Conservation (phyloP, 2,888 invertebrate genomes). For the Notocelia uddmanniana region DNA sequence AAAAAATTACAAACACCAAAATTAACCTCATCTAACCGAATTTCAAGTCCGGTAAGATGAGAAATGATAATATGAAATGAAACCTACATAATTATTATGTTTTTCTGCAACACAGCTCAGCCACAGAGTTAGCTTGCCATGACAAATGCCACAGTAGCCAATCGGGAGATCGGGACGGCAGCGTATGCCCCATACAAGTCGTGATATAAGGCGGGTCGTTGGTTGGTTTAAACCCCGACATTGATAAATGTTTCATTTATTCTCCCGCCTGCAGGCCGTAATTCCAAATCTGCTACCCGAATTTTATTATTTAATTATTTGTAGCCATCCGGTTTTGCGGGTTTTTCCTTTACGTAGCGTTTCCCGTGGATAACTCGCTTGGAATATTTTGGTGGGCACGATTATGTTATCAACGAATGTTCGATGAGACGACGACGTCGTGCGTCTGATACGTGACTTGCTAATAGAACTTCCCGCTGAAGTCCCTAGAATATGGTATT, state of each 20-base stretch:
- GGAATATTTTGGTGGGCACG: conserved; percentile 42
- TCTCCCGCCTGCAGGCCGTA: conserved; percentile 64
- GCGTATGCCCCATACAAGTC: conserved; percentile 43
- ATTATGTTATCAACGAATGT: conserved; percentile 23
- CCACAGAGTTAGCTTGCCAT: conserved; percentile 13
- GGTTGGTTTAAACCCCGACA: conserved; percentile 70
- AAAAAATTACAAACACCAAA: too few species aligned
- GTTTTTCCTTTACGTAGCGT: conserved; percentile 46
- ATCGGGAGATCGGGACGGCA: conserved; percentile 30
- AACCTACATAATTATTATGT: not conserved
- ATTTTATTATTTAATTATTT: conserved; percentile 70
- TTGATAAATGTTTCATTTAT: conserved; percentile 82
- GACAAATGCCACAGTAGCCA: conserved; percentile 34
- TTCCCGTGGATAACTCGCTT: conserved; percentile 39
- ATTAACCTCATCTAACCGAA: not conserved
- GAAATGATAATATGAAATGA: not conserved
- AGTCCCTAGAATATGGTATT: too few species aligned
- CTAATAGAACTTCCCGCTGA: not conserved
- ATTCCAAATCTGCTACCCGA: conserved; percentile 65
- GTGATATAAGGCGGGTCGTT: conserved; percentile 63
- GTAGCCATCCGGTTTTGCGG: conserved; percentile 51
- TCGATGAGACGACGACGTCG: conserved; percentile 14
- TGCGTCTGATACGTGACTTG: not conserved
- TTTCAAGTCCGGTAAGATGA: too few species aligned
- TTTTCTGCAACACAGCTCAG: not conserved